Conservation (phyloP, 2,888 invertebrate genomes). For the Schrankia costaestrigalis region DNA sequence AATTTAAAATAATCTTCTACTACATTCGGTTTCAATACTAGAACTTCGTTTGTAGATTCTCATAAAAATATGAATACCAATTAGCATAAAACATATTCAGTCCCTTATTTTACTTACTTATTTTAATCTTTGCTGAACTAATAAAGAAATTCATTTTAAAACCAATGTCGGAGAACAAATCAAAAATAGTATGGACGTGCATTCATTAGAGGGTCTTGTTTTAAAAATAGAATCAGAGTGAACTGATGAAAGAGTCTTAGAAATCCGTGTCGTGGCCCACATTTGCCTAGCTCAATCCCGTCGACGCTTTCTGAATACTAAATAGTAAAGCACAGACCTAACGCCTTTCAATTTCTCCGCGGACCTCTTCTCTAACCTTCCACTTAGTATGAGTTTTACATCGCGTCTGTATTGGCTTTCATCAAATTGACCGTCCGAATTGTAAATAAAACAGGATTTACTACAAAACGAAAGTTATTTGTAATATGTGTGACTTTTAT, state of each 20-base stretch:
- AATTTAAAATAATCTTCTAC: no score
- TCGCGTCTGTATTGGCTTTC: conserved; percentile 31
- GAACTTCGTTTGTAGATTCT: no score
- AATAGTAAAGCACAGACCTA: conserved; percentile 46
- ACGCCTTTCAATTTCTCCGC: conserved; percentile 62
- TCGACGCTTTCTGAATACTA: conserved; percentile 69
- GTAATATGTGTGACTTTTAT: no score
- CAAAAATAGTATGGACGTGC: no score
- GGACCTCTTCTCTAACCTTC: conserved; percentile 40
- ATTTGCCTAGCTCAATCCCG: conserved; percentile 63
- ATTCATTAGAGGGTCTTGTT: no score
- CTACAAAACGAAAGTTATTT: conserved; percentile 33
- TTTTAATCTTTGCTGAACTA: no score
- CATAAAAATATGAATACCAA: no score
- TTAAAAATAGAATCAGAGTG: conserved; percentile 14
- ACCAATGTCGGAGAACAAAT: no score
- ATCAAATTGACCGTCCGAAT: conserved; percentile 34
- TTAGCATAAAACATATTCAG: no score
- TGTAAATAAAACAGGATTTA: conserved; percentile 28
- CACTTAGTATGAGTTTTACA: conserved; percentile 45
- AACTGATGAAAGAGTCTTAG: conserved; percentile 42
- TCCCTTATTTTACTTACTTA: no score
- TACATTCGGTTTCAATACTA: no score
- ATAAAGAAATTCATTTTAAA: no score
- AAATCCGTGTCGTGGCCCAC: conserved; percentile 70